A percentile compares a stretch with the other conserved stretches of the same genome.
Evolutionary conservation across 1,140 invertebrate genomes (phyloP).

Genomic region (Drosophila erecta): DNA sequence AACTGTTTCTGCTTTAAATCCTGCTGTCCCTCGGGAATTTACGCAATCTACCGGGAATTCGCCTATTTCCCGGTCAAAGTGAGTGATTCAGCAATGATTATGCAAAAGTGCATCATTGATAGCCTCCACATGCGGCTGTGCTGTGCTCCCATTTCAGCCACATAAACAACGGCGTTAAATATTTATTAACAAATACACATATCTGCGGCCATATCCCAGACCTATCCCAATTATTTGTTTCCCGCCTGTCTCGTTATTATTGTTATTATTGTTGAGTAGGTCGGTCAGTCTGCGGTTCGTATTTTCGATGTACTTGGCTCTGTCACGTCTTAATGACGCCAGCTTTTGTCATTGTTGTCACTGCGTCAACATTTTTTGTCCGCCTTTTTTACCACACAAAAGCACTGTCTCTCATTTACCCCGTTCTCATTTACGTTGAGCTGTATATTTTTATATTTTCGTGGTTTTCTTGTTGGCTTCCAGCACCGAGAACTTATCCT

Average conservation of each 20-base stretch:
- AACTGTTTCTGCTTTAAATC: slow-evolving; percentile 23
- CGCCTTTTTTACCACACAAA: slow-evolving; percentile 14
- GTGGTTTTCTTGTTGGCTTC: not conserved
- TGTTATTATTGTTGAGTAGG: slow-evolving; percentile 43
- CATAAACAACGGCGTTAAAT: slow-evolving; percentile 16
- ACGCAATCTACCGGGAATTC: not conserved
- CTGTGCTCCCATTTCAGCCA: slow-evolving; percentile 14
- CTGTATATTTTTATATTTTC: not conserved
- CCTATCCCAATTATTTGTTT: slow-evolving; percentile 70
- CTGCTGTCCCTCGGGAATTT: slow-evolving; percentile 19
- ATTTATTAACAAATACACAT: slow-evolving; percentile 36
- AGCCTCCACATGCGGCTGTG: not conserved
- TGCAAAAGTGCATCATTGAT: slow-evolving; percentile 43
- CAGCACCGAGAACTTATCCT: not conserved
- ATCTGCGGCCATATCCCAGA: slow-evolving; percentile 45
- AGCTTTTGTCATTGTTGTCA: slow-evolving; percentile 30
- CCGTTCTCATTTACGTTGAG: slow-evolving; percentile 28
- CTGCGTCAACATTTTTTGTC: slow-evolving; percentile 28
- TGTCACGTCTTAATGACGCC: slow-evolving; percentile 55
- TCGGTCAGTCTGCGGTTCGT: slow-evolving; percentile 33
- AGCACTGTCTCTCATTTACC: slow-evolving; percentile 14
- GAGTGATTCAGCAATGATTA: slow-evolving; percentile 52
- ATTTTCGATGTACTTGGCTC: slow-evolving; percentile 38
- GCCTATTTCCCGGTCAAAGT: slow-evolving; percentile 5
- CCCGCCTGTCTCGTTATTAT: slow-evolving; percentile 17